phyloP scores from a whole-genome alignment of 2,797 vertebrate genomes.

The Crax fasciolata region DNA sequence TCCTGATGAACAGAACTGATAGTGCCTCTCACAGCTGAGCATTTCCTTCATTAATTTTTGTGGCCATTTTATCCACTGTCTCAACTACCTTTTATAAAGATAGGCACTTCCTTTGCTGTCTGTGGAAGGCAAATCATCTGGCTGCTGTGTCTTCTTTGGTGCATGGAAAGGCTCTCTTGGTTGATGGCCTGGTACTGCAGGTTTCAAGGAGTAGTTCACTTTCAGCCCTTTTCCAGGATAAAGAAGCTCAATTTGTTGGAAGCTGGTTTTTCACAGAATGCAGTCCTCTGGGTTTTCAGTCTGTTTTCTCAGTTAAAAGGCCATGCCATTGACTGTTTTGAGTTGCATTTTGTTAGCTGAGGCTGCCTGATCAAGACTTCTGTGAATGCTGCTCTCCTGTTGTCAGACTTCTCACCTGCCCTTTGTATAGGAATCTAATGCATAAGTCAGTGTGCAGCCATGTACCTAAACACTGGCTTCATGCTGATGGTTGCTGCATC shows the following conservation, averaged over 20 bases:
- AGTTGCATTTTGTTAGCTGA: not conserved
- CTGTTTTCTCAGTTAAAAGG: not conserved
- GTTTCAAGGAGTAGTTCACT: not conserved
- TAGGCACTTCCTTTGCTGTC: not conserved
- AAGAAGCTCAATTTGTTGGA: not conserved
- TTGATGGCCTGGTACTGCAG: not conserved
- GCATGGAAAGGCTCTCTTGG: not conserved
- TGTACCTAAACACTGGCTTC: not conserved
- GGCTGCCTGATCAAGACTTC: not conserved
- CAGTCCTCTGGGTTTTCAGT: not conserved
- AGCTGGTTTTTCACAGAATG: not conserved
- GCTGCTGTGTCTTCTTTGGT: not conserved
- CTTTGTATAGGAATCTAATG: not conserved
- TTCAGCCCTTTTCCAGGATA: not conserved
- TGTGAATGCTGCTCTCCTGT: not conserved
- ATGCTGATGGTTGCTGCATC: not conserved
- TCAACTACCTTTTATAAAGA: not conserved
- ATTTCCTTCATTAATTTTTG: not conserved
- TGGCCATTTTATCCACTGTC: not conserved
- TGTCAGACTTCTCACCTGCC: not conserved
- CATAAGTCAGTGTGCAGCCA: not conserved
- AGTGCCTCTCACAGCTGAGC: not conserved
- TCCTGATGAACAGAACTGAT: not conserved
- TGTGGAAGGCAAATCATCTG: not conserved
- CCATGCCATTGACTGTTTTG: not conserved